A percentile compares a stretch with the other conserved stretches of the same genome.
These are phyloP conservation scores for Hippocampus zosterae DNA, from an alignment of 2,113 vertebrate genomes.

Conservation along the genomic window DNA sequence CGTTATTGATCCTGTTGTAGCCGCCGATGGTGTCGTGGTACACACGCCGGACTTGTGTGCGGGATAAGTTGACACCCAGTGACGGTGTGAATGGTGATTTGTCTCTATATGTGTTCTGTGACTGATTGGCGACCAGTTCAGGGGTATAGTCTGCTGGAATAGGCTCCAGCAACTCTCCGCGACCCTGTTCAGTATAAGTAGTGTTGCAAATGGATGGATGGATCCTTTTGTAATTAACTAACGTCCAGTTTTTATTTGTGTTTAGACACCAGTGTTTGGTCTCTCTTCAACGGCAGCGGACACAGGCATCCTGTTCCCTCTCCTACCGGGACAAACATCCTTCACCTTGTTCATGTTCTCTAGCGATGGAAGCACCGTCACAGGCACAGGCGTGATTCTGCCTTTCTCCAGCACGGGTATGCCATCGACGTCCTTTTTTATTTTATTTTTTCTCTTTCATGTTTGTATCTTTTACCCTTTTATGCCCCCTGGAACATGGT, in stretches of 20 bases:
- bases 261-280: conserved; percentile 60
- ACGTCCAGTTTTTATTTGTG: background rate
- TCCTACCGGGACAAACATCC: conserved; percentile 66
- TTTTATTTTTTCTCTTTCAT: background rate
- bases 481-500: too few relatives aligned
- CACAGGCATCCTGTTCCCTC: conserved; percentile 77
- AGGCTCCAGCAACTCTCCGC: too few relatives aligned
- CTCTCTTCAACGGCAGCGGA: conserved; percentile 73
- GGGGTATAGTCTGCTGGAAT: too few relatives aligned
- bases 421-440: background rate
- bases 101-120: too few relatives aligned
- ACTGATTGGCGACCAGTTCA: too few relatives aligned
- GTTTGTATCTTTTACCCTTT: background rate
- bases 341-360: conserved; percentile 79
- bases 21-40: too few relatives aligned
- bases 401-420: conserved; percentile 77
- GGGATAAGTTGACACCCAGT: too few relatives aligned
- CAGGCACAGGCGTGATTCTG: conserved; percentile 78
- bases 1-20: too few relatives aligned
- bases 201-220: too few relatives aligned
- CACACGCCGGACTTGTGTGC: too few relatives aligned
- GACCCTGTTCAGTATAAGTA: too few relatives aligned
- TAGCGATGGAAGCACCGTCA: conserved; percentile 46
- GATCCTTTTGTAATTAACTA: background rate
- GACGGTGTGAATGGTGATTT: too few relatives aligned